These are phyloP conservation scores for Timandra comae DNA, from an alignment of 2,888 invertebrate species.

Conservation along the genomic window DNA sequence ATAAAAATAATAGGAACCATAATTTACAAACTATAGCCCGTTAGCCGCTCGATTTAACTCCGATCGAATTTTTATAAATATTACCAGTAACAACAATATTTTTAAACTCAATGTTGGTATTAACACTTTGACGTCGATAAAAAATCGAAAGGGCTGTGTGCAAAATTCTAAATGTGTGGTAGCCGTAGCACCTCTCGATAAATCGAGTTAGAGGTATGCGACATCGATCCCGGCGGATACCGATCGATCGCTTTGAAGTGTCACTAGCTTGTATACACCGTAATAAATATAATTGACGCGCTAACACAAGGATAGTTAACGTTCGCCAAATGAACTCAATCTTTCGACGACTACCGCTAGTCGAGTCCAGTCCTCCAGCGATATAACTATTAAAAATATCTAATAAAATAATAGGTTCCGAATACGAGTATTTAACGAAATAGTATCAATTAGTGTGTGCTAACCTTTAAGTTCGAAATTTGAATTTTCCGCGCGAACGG, in stretches of 20 bases:
- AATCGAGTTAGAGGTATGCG: conserved; percentile 29
- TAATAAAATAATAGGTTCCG: conserved; percentile 11
- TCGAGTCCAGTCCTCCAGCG: conserved; percentile 57
- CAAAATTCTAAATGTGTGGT: conserved; percentile 20
- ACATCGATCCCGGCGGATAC: conserved; percentile 46
- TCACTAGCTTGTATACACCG: conserved; percentile 57
- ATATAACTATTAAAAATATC: conserved; percentile 25
- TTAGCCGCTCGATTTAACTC: too few species aligned
- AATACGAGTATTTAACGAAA: conserved; percentile 14
- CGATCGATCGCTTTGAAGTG: conserved; percentile 73
- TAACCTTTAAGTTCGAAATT: conserved; percentile 35
- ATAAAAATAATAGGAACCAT: too few species aligned
- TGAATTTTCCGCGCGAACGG: conserved; percentile 44
- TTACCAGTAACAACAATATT: too few species aligned
- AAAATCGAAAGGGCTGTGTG: conserved; percentile 23
- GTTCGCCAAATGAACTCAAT: conserved; percentile 63
- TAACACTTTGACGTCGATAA: conserved; percentile 5
- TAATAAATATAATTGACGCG: conserved; percentile 74
- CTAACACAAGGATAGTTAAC: conserved; percentile 55
- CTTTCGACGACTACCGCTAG: conserved; percentile 62
- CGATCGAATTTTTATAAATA: too few species aligned
- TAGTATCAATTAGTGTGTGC: conserved; percentile 25
- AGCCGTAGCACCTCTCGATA: conserved; percentile 18
- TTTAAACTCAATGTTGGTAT: background rate
- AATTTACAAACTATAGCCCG: too few species aligned